Base-by-base conservation (phyloP, 2,888 invertebrate species). In the Clepsis dumicolana region DNA sequence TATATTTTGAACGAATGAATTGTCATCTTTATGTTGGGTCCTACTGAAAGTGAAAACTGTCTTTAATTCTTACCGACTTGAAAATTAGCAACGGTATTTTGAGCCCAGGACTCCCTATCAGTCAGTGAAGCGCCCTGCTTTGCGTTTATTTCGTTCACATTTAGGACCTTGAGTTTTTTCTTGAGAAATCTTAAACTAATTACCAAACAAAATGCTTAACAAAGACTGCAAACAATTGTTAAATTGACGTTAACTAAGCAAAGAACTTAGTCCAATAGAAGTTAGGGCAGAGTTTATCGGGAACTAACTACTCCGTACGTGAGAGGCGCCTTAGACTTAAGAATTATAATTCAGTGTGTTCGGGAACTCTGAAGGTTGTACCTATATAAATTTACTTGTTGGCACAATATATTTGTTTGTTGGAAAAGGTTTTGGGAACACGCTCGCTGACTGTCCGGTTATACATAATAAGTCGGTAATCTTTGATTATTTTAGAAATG, bases 261-360 rank as follows among this genome's bases (percentile, higher is more conserved):
- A 68, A 57, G 63, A 59, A 68, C 63, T 57, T 67, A 68, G 63
- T 68, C 50, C 59, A 53, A 68, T 64, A 52, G 64, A 64, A 68
- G 64, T 64, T 61, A 53, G 52, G 57, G 32, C 35, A 56, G 50
- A 64, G 68, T 68, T 68, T 60, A 60, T 53, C 52, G 27, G 32
- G 52, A 68, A 64, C 68, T 64, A 64, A 63, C 63, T 68, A 63
- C 41, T 52, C 16, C 63, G 63, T 68, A 68, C 68, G 68, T 68
- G 68, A 68, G 67, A 29, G 25, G 41, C 59, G 59, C 38, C 53
- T 48, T 18, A 56, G 56, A 67, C 67, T 50, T 35, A 67, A 67
- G 50, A 50, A 63, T 67, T 62, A 62, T 50, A 63, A 56, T 63
- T 18, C 35, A 35, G 32, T 35, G 35, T 35, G 35, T 41, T 27